These are phyloP conservation scores for Thamnophis sirtalis DNA, from an alignment of 2,113 vertebrate genomes.

Conservation along the genomic window DNA sequence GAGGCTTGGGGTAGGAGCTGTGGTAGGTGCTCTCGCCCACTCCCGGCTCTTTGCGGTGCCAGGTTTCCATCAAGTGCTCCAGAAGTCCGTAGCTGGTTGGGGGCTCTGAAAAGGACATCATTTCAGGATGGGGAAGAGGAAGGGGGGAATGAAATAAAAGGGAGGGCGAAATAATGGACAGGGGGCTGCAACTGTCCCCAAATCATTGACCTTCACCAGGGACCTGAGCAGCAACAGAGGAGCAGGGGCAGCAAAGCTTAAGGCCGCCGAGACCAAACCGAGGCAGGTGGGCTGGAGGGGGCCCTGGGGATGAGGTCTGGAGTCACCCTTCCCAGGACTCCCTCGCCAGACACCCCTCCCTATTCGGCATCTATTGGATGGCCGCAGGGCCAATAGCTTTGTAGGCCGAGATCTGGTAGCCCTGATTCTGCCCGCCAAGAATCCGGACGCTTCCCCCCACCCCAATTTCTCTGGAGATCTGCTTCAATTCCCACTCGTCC, in stretches of 20 bases:
- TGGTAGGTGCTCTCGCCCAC: conserved; percentile 40
- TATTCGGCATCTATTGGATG: background rate
- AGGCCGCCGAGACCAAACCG: background rate
- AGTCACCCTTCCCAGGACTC: background rate
- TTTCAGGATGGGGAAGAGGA: too few relatives aligned
- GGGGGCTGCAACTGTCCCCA: background rate
- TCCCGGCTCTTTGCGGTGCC: conserved; percentile 10
- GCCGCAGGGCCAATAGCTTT: background rate
- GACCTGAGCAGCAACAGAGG: background rate
- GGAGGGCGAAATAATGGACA: background rate
- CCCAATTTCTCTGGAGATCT: too few relatives aligned
- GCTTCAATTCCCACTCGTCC: background rate
- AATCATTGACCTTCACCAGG: background rate
- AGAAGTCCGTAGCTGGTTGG: conserved; percentile 72
- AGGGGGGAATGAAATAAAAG: background rate
- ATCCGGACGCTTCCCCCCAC: background rate
- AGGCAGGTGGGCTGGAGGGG: background rate
- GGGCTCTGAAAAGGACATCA: conserved; percentile 60
- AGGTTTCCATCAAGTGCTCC: conserved; percentile 51
- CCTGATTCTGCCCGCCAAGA: background rate
- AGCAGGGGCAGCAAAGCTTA: background rate
- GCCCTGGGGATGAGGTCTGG: background rate
- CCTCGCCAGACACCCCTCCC: background rate
- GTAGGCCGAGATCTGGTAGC: background rate
- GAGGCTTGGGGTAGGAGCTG: conserved; percentile 42